Conservation (phyloP, 2,888 invertebrate genomes). For the Crocallis elinguaria region DNA sequence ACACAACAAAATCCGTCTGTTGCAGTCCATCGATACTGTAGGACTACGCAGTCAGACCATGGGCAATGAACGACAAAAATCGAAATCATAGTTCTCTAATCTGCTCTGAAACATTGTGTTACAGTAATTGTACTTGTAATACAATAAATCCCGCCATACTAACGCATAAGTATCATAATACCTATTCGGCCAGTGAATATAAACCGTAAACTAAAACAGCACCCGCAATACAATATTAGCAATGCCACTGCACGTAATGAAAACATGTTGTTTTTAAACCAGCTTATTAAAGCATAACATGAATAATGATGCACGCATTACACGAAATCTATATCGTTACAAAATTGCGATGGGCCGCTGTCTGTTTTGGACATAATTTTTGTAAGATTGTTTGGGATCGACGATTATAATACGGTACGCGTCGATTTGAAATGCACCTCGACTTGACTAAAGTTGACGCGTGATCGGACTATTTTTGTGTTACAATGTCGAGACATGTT, state of each 20-base stretch:
- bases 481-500: too few species aligned
- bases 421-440: too few species aligned
- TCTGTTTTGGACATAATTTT: not conserved
- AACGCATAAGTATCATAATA: conserved; percentile 23
- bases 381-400: not conserved
- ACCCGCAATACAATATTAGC: conserved; percentile 64
- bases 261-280: conserved; percentile 82
- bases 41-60: too few species aligned
- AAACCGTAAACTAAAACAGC: conserved; percentile 55
- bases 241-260: conserved; percentile 61
- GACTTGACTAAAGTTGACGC: too few species aligned
- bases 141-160: conserved; percentile 1
- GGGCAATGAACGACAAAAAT: too few species aligned
- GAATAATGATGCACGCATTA: conserved; percentile 76
- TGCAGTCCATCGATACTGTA: too few species aligned
- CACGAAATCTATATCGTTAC: conserved; percentile 43
- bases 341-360: conserved; percentile 49
- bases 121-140: too few species aligned
- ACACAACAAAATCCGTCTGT: too few species aligned
- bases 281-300: conserved; percentile 79
- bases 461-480: too few species aligned
- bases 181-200: conserved; percentile 44
- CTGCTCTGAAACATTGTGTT: too few species aligned
- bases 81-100: too few species aligned
- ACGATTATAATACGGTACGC: not conserved